Conservation (phyloP, 2,888 invertebrate species). For the Tachina lurida region DNA sequence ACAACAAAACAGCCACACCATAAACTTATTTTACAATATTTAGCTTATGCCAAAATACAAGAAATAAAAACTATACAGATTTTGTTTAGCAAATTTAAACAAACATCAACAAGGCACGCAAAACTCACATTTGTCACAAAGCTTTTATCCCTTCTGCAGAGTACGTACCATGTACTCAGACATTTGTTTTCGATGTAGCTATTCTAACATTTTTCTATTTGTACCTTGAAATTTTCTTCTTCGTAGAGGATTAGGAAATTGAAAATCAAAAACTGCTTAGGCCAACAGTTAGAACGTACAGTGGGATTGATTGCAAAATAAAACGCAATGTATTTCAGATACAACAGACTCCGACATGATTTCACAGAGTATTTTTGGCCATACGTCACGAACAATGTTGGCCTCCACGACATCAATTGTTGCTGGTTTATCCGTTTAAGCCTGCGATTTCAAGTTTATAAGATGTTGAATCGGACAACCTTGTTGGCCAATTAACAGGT, state of each 20-base stretch:
- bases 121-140: conserved; percentile 67
- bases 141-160: conserved; percentile 14
- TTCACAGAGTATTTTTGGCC: too few relatives aligned
- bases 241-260: conserved; percentile 36
- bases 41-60: conserved; percentile 11
- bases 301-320: too few relatives aligned
- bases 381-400: too few relatives aligned
- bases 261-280: conserved; percentile 19
- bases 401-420: too few relatives aligned
- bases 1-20: conserved; percentile 51
- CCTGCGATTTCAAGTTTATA: too few relatives aligned
- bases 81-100: conserved; percentile 35
- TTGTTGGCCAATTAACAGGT: too few relatives aligned
- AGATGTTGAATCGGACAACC: too few relatives aligned
- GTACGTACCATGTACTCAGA: background rate
- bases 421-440: too few relatives aligned
- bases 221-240: background rate
- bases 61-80: background rate
- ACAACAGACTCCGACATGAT: too few relatives aligned
- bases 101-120: conserved; percentile 60
- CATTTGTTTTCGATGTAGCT: background rate
- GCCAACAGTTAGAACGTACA: background rate
- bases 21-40: conserved; percentile 21
- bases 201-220: background rate
- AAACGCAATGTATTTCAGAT: too few relatives aligned